Percentiles rank a stretch among this genome's conserved stretches.
Conservation (phyloP, 2,113 vertebrate genomes). For the Crotophaga sulcirostris region DNA sequence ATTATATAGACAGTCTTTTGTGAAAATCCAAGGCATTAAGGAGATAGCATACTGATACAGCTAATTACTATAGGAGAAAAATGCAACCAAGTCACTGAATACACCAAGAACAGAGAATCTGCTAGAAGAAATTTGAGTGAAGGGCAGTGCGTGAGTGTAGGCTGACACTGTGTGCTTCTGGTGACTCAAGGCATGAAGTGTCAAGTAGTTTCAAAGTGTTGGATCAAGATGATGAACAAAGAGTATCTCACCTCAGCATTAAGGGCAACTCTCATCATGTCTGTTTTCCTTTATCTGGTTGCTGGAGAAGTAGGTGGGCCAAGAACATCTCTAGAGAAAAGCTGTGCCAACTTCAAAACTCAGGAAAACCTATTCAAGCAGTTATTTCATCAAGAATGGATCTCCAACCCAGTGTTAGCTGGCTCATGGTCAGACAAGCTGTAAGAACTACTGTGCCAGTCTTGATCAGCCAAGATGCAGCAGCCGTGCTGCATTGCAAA, state of each 20-base stretch:
- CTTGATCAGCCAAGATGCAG: not conserved
- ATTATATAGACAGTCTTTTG: not conserved
- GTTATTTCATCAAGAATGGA: not conserved
- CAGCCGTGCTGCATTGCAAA: not conserved
- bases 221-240: not conserved
- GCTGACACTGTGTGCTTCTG: not conserved
- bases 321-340: constrained; percentile 16
- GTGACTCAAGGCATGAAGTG: not conserved
- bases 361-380: not conserved
- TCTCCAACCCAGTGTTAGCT: not conserved
- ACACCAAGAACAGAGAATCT: not conserved
- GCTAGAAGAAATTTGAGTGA: not conserved
- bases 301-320: not conserved
- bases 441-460: not conserved
- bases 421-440: not conserved
- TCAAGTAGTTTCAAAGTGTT: not conserved
- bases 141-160: not conserved
- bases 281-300: not conserved
- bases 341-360: not conserved
- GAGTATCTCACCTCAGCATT: not conserved
- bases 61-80: not conserved
- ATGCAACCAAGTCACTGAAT: not conserved
- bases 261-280: not conserved
- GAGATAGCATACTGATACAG: not conserved
- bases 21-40: not conserved